Evolutionary conservation across 2,888 invertebrate species (phyloP), one percentile per base, ranked within the genome.

Genomic region (Dicyrtoma fusca): DNA sequence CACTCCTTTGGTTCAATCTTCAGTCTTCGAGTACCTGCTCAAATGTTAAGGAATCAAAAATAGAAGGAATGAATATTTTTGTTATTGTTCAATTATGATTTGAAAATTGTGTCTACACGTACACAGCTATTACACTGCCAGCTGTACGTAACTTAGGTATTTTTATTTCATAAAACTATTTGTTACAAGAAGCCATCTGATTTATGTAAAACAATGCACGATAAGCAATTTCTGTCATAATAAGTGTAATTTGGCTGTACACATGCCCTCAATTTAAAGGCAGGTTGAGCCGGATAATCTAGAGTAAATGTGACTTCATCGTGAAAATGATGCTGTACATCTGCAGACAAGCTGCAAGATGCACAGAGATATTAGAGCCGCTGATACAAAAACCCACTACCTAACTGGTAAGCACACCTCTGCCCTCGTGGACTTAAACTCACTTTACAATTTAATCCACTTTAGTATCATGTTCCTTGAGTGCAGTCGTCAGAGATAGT

Each of bases 1-100:
- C 80, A 80, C 59, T 76, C 79, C 73, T 79, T 80, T 47, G 80
- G 80, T 44, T 76, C 75, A 69, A 80, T 80, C 25, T 77, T 74
- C 51, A 80, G 72, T 63, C 77, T 75, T 69, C 79, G 45, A 42
- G 57, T 62, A 53, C 53, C 61, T 66, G 26, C 13, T 64, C 17
- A 10, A 44, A 42, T 5, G 45, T 3, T 5, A 45, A 17, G 42
- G 11, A 45, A 21, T 14, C 42, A 63, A 63, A 44, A n/a, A 73
- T 73, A 17, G 11, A 53, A 53, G 17, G 17, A 53, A 13, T 53
- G 13, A n/a, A 53, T 53, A 53, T 8, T 53, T 17, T n/a, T 13
- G 6, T 17, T 53, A 53, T 14, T 53, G n/a, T 44, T 10, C 45
- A 10, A 44, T 44, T 8, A 10, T 8, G 45, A 10, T 44, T 44